Conservation (phyloP, 2,113 vertebrate genomes). For the Sakesphorus luctuosus region DNA sequence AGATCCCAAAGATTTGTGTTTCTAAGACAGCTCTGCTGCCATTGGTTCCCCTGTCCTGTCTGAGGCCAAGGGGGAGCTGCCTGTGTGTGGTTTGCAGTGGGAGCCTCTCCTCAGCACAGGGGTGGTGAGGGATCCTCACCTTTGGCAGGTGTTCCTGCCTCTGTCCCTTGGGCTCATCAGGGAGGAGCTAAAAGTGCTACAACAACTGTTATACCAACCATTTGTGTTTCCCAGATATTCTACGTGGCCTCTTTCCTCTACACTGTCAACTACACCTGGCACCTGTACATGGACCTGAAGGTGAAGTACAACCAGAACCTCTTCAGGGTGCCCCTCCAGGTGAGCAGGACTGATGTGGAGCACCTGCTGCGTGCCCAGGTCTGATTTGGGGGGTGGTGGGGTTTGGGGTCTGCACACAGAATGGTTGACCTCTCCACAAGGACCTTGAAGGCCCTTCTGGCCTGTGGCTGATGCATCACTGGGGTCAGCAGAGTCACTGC, state of each 20-base stretch:
- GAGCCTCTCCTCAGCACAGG: background rate
- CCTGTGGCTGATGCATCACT: fast-evolving
- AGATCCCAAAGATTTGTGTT: background rate
- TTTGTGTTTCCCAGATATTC: slow-evolving; percentile 79
- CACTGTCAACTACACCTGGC: slow-evolving; percentile 87
- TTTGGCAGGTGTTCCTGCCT: background rate
- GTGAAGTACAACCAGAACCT: slow-evolving; percentile 73
- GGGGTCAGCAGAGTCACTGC: background rate
- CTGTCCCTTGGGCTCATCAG: background rate
- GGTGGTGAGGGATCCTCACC: background rate
- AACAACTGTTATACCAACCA: background rate
- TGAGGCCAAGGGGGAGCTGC: background rate
- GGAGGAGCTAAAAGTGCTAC: background rate
- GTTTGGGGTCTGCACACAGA: background rate
- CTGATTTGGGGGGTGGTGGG: background rate
- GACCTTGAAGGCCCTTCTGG: background rate
- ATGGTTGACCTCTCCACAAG: background rate
- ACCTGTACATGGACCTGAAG: slow-evolving; percentile 80
- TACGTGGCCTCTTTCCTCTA: slow-evolving; percentile 88
- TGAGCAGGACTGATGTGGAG: slow-evolving; percentile 26
- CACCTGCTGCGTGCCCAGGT: background rate
- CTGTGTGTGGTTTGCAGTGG: background rate
- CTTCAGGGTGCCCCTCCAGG: slow-evolving; percentile 71
- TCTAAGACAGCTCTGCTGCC: background rate
- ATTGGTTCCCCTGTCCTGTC: background rate